phyloP scores from a whole-genome alignment of 2,113 vertebrate species.

The Cottus gobio region DNA sequence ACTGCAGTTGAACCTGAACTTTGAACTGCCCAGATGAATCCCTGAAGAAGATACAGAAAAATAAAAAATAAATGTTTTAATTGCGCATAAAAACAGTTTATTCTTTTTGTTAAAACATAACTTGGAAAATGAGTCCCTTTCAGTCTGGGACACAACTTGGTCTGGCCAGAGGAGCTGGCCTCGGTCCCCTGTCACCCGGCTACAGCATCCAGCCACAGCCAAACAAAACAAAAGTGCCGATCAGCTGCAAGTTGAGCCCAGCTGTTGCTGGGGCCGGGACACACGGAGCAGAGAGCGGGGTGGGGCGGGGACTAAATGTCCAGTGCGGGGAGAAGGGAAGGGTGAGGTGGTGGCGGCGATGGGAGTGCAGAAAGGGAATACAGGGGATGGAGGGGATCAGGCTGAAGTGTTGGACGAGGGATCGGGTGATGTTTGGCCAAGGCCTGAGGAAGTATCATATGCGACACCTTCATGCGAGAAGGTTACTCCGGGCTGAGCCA shows the following conservation, averaged over 20 bases:
- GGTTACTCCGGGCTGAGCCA: conserved; percentile 71
- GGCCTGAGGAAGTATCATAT: conserved; percentile 84
- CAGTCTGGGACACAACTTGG: conserved; percentile 8
- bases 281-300: conserved; percentile 41
- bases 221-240: conserved; percentile 67
- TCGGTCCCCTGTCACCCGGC: conserved; percentile 14
- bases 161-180: conserved; percentile 11
- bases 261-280: conserved; percentile 63
- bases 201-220: conserved; percentile 50
- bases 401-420: conserved; percentile 63
- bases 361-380: conserved; percentile 57
- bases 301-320: conserved; percentile 51
- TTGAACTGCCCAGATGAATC: not conserved
- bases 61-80: too few species aligned
- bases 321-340: conserved; percentile 43
- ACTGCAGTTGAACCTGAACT: not conserved
- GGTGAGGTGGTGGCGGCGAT: conserved; percentile 31
- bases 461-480: conserved; percentile 79
- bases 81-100: not conserved
- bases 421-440: conserved; percentile 80
- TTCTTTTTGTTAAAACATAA: conserved; percentile 1
- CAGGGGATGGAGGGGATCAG: conserved; percentile 66
- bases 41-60: not conserved
- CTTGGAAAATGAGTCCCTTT: not conserved
- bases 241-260: conserved; percentile 80